A percentile compares a stretch with the other conserved stretches of the same genome.
phyloP scores from a whole-genome alignment of 2,113 vertebrate genomes.

The Oreotragus oreotragus region DNA sequence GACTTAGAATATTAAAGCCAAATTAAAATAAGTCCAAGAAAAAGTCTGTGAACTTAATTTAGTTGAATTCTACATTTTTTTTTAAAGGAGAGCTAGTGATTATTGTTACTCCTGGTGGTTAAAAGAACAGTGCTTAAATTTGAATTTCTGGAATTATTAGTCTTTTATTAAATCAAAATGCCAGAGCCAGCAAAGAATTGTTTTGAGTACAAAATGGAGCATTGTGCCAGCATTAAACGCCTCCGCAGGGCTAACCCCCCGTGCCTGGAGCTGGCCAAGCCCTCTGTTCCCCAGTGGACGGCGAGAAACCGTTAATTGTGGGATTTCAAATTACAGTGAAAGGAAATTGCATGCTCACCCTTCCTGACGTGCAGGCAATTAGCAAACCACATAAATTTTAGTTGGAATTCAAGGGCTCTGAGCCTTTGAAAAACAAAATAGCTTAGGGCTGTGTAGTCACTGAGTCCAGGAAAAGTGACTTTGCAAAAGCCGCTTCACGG shows the following conservation, averaged over 20 bases:
- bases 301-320: slow-evolving; percentile 56
- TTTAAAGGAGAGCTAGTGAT: slow-evolving; percentile 1
- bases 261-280: slow-evolving; percentile 9
- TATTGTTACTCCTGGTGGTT: slow-evolving; percentile 35
- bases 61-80: slow-evolving; percentile 48
- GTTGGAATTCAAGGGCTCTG: slow-evolving; percentile 41
- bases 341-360: slow-evolving; percentile 77
- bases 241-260: neutral
- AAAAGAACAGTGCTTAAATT: slow-evolving; percentile 38
- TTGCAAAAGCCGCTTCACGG: neutral
- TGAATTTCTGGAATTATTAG: slow-evolving; percentile 69
- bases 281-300: slow-evolving; percentile 39
- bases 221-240: neutral
- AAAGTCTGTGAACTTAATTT: slow-evolving; percentile 63
- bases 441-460: slow-evolving; percentile 23
- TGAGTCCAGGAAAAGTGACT: neutral
- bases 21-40: slow-evolving; percentile 70
- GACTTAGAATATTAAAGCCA: slow-evolving; percentile 63
- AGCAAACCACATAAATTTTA: slow-evolving; percentile 73
- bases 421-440: slow-evolving; percentile 65
- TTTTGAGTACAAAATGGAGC: slow-evolving; percentile 5
- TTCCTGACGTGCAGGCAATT: slow-evolving; percentile 65
- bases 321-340: slow-evolving; percentile 76
- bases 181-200: slow-evolving; percentile 37
- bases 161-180: slow-evolving; percentile 58